Evolutionary conservation across 2,797 vertebrate genomes (phyloP).

Genomic region (Lagodon rhomboides): DNA sequence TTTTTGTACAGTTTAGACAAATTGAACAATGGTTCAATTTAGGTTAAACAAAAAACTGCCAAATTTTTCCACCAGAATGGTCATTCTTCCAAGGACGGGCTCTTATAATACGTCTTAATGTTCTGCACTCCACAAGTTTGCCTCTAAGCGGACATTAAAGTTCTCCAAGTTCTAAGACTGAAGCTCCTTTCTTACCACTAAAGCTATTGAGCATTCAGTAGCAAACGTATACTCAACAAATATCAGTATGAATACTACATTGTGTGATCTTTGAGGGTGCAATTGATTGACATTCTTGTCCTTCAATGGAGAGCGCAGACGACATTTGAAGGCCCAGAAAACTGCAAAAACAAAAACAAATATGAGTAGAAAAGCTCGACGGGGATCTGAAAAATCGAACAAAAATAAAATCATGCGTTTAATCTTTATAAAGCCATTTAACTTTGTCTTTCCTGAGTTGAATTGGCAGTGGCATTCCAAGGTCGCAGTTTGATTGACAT

Average conservation of each 20-base stretch:
- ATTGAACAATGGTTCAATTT: no score
- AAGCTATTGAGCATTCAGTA: neutral
- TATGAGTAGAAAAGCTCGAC: neutral
- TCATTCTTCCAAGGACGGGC: no score
- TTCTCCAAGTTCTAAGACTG: no score
- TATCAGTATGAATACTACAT: neutral
- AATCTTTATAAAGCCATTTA: constrained; percentile 8
- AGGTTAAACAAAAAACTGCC: no score
- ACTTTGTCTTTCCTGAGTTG: neutral
- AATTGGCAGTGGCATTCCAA: constrained; percentile 14
- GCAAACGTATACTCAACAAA: neutral
- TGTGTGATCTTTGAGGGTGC: neutral
- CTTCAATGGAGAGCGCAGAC: neutral
- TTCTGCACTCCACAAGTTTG: no score
- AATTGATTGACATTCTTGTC: neutral
- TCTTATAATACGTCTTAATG: no score
- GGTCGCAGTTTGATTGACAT: constrained; percentile 13
- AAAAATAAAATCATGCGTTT: neutral
- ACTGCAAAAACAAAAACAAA: neutral
- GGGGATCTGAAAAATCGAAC: neutral
- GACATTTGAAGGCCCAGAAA: neutral
- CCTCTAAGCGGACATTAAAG: no score
- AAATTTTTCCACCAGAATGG: no score
- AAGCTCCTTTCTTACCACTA: neutral
- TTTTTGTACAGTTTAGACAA: no score